Evolutionary conservation across 2,113 vertebrate genomes (phyloP).

Genomic region (Oryzias curvinotus): DNA sequence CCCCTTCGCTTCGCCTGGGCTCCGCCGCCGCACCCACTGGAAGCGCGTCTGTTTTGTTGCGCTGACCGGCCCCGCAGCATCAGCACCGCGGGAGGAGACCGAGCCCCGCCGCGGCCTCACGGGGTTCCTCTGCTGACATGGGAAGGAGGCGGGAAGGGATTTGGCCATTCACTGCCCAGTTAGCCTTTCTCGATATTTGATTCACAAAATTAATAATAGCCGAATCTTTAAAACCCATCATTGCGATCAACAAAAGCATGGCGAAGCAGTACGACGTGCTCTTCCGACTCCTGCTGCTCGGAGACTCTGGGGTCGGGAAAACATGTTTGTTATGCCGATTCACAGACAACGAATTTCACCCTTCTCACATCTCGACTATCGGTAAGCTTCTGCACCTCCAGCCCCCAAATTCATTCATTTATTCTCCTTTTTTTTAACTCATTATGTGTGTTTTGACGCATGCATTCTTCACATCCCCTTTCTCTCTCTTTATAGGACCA

Average conservation of each 20-base stretch:
- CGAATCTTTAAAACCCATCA: neutral
- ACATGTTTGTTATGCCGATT: conserved; percentile 97
- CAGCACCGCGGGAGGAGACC: conserved; percentile 14
- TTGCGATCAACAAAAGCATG: conserved; percentile 75
- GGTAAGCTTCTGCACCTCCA: conserved; percentile 76
- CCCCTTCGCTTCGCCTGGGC: conserved; percentile 20
- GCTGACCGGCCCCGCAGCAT: conserved; percentile 20
- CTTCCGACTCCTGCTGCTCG: conserved; percentile 93
- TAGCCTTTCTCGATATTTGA: conserved; percentile 48
- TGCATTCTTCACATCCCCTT: no score
- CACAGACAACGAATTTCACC: conserved; percentile 98
- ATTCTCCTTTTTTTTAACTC: neutral
- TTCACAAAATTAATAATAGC: neutral
- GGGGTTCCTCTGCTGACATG: conserved; percentile 47
- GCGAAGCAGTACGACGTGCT: conserved; percentile 97
- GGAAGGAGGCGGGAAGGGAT: conserved; percentile 37
- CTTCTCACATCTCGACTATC: conserved; percentile 97
- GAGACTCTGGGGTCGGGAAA: conserved; percentile 97
- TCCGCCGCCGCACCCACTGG: conserved; percentile 73
- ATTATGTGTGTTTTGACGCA: neutral
- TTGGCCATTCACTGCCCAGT: conserved; percentile 55
- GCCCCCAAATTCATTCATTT: neutral
- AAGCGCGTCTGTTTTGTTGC: conserved; percentile 52
- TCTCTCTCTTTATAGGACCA: no score
- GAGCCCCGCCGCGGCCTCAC: conserved; percentile 7